Evolutionary conservation across 2,113 vertebrate genomes (phyloP), one percentile per base, ranked within the genome.

Genomic region (Spheniscus mendiculus): DNA sequence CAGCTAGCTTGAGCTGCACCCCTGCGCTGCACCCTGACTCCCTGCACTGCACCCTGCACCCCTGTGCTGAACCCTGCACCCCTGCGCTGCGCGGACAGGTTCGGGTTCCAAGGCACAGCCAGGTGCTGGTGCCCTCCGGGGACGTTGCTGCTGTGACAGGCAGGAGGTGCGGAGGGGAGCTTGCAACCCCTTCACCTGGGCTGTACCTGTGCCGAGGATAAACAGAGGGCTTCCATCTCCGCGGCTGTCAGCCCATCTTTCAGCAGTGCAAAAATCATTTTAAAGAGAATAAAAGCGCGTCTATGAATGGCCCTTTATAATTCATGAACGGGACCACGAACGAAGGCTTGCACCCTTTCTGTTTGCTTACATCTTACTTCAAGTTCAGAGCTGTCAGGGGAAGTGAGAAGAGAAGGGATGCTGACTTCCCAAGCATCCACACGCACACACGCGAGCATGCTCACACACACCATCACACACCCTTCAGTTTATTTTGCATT

Each of bases 331-430:
- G 80, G 69, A 29, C 42, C 3, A 10, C 0, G 4, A 30, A 32
- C 0, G 4, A 30, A 30, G 56, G 52, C 66, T 89, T 21, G 18
- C 83, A 78, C 61, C 55, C 63, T 20, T 42, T 72, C 78, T 93
- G 78, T 89, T 95, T 92, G 76, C 93, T 96, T 58, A 93, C 89
- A 72, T 83, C 88, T 93, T 52, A 58, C 92, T 92, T 65, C 23
- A 30, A 29, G 61, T 20, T 90, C 61, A 15, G 79, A 87, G 89
- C 92, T 97, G 91, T 86, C 92, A 87, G 49, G 69, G 32, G 79
- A 78, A 56, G 93, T 27, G 91, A 69, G 83, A 58, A 30, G 72
- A 76, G 80, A 40, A 84, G 62, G 38, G 86, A 52, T 61, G 87
- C 74, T 52, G 87, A 49, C 67, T 70, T 49, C 83, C 86, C 3